These are phyloP conservation scores for Drosophila anomalata DNA, from an alignment of 2,888 invertebrate species.

Conservation along the genomic window DNA sequence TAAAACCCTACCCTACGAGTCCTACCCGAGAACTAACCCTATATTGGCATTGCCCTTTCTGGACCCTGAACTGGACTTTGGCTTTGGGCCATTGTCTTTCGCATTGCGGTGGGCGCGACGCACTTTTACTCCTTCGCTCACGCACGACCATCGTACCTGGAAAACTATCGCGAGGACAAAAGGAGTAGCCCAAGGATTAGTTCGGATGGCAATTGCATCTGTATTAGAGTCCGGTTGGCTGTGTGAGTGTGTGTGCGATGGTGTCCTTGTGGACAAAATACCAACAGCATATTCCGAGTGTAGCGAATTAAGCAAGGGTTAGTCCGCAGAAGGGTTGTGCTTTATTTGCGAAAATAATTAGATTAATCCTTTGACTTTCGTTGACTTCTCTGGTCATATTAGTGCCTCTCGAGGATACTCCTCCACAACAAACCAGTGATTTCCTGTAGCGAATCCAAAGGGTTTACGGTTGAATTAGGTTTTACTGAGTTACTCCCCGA, in stretches of 20 bases:
- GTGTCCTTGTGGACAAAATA: slow-evolving; percentile 24
- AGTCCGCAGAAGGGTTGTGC: slow-evolving; percentile 56
- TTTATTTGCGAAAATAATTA: slow-evolving; percentile 82
- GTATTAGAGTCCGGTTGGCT: neutral
- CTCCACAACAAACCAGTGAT: slow-evolving; percentile 37
- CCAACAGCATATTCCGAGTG: slow-evolving; percentile 26
- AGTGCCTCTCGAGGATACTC: slow-evolving; percentile 59
- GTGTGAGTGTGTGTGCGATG: neutral
- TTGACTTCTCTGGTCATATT: slow-evolving; percentile 72
- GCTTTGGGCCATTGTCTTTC: slow-evolving; percentile 30
- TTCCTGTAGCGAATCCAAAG: slow-evolving; percentile 35
- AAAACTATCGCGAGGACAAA: slow-evolving; percentile 40
- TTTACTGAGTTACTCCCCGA: slow-evolving; percentile 18
- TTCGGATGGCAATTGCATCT: neutral
- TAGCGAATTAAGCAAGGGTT: slow-evolving; percentile 60
- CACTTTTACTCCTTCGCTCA: slow-evolving; percentile 66
- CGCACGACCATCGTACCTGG: slow-evolving; percentile 59
- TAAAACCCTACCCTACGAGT: slow-evolving; percentile 6
- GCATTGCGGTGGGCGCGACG: slow-evolving; percentile 77
- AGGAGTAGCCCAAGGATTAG: slow-evolving; percentile 61
- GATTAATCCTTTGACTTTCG: slow-evolving; percentile 78
- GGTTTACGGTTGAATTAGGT: slow-evolving; percentile 16
- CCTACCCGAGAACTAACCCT: slow-evolving; percentile 53
- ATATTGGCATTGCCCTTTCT: slow-evolving; percentile 39
- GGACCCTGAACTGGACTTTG: slow-evolving; percentile 61